Conservation (phyloP, 2,113 vertebrate species). For the Pongo abelii region DNA sequence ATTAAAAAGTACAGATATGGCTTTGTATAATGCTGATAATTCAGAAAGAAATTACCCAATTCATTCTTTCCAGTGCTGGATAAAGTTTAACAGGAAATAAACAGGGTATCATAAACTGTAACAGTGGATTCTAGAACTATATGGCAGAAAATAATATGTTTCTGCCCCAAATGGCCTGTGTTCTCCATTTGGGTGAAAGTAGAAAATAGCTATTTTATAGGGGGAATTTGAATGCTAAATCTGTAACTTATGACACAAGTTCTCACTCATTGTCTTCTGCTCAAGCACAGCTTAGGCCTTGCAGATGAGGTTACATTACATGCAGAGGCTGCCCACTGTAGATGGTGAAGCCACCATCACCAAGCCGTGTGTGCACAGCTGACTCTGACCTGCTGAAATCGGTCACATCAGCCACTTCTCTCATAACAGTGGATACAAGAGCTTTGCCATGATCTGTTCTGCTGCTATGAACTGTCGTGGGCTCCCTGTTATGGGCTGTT, state of each 20-base stretch:
- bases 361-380: fast-evolving
- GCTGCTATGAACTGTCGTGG: fast-evolving
- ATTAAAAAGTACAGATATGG: not conserved
- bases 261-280: no score
- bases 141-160: not conserved
- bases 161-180: not conserved
- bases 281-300: not conserved
- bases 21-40: not conserved
- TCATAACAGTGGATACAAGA: not conserved
- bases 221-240: not conserved
- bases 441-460: not conserved
- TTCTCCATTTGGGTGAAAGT: no score
- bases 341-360: not conserved
- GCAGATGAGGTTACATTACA: not conserved
- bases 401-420: fast-evolving
- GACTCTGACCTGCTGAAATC: not conserved
- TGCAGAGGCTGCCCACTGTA: no score
- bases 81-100: not conserved
- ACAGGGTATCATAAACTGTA: not conserved
- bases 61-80: not conserved
- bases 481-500: fast-evolving
- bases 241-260: not conserved
- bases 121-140: not conserved
- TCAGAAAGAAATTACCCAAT: not conserved
- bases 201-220: not conserved